Evolutionary conservation across 2,797 vertebrate genomes (phyloP), one percentile per base, ranked within the genome.

Genomic region (Gastrophryne carolinensis): DNA sequence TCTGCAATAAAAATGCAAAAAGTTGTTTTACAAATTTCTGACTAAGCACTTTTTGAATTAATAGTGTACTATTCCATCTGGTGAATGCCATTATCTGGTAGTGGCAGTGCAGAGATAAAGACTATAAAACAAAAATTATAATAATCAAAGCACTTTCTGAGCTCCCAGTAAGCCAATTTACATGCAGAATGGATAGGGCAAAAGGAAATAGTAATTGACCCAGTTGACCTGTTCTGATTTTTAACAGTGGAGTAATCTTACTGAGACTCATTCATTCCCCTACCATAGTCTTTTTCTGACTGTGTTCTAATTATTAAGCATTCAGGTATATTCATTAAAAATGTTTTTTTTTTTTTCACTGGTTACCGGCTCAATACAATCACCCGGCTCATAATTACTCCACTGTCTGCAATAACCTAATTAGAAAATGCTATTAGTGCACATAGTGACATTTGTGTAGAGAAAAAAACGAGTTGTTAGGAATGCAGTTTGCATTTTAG

Each of bases 351-450:
- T 83, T 88, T 86, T 86, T 84, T 86, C 76, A 79, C 75, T 84
- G 80, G 82, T 78, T 19, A 78, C 0, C 75, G 64, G 78, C 83
- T 87, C 83, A 83, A 82, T 84, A 87, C 89, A 87, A 85, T 81
- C 82, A 86, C 80, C 73, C 80, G 35, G 77, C 58, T 86, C 88
- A 82, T 88, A 87, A 92, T 90, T 90, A 87, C 81, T 83, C 78
- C 83, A 80, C 79, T 81, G 80, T 78, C 79, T 87, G 82, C 77
- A 79, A 78, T 81, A 86, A 87, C 84, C 78, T 83, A 79, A 78
- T 87, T 88, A 86, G 79, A 87, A 91, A 89, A 89, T 85, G 86
- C 83, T 89, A 86, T 89, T 88, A 86, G 83, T 87, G 80, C 79
- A 86, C 85, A 82, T 63, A 81, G 80, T 80, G 82, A 75, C 83